Evolutionary conservation across 2,797 vertebrate species (phyloP).

Genomic region (Arctocebus calabarensis): DNA sequence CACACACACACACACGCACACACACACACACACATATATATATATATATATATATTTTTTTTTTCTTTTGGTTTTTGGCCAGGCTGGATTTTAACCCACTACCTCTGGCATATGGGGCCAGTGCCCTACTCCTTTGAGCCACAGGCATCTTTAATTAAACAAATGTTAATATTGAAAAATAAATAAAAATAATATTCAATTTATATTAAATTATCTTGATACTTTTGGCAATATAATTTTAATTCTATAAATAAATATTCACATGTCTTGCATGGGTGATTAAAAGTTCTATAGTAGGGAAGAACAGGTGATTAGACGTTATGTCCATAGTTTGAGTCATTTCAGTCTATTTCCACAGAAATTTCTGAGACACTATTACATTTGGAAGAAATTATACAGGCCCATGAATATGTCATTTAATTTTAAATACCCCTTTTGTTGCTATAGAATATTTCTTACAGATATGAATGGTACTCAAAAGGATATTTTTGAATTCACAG

Average conservation of each 20-base stretch:
- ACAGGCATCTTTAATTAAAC: not conserved
- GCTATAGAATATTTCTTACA: conserved; percentile 6
- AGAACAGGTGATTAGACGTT: not conserved
- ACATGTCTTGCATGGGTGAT: not conserved
- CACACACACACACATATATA: too few species aligned
- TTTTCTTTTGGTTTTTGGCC: too few species aligned
- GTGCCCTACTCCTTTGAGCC: too few species aligned
- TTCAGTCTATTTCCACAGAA: not conserved
- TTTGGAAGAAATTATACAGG: conserved; percentile 33
- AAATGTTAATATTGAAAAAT: not conserved
- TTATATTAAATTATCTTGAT: not conserved
- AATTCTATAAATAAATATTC: not conserved
- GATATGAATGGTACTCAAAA: conserved; percentile 61
- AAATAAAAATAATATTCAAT: not conserved
- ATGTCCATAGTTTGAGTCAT: not conserved
- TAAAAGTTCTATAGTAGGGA: conserved; percentile 1
- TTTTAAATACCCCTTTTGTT: conserved; percentile 65
- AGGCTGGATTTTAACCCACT: too few species aligned
- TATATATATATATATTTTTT: too few species aligned
- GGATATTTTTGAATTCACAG: conserved; percentile 68
- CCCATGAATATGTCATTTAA: conserved; percentile 72
- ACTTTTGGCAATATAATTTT: not conserved
- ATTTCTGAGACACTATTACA: conserved; percentile 60
- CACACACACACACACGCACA: too few species aligned
- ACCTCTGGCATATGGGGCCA: too few species aligned